Evolutionary conservation across 37 sponge, comb jelly and placozoan genomes (phyloP).

Genomic region (Halisarca cf. caerulea): DNA sequence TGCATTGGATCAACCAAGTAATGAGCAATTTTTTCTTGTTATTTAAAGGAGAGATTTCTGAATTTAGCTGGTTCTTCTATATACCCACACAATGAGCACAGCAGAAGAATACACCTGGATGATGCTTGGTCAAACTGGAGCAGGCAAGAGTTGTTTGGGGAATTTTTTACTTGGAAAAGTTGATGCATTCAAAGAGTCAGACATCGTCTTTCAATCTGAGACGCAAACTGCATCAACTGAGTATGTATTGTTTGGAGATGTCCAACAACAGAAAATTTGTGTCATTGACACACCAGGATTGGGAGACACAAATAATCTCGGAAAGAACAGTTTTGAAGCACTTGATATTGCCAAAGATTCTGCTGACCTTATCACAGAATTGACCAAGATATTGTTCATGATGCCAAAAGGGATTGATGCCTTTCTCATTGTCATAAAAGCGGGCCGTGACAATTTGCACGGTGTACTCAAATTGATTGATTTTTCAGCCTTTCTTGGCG

Average conservation of each 20-base stretch:
- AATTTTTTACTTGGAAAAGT: slow-evolving; percentile 1
- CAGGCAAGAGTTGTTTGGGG: background rate
- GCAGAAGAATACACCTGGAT: background rate
- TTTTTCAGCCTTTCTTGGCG: background rate
- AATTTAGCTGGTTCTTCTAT: no score
- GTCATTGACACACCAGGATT: background rate
- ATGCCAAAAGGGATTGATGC: background rate
- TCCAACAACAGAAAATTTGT: background rate
- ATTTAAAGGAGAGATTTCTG: no score
- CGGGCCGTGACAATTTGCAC: no score
- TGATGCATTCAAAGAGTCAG: background rate
- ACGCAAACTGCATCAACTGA: background rate
- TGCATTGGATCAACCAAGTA: no score
- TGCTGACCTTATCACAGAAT: background rate
- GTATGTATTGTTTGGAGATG: no score
- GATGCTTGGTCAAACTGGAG: background rate
- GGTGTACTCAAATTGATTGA: background rate
- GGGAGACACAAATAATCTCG: background rate
- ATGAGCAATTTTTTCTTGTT: no score
- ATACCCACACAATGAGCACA: no score
- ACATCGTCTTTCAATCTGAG: background rate
- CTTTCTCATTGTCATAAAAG: background rate
- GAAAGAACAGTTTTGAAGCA: background rate
- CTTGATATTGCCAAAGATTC: background rate
- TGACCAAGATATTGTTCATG: background rate